phyloP scores from a whole-genome alignment of 23 tunicate genomes.

The Ciona savignyi region DNA sequence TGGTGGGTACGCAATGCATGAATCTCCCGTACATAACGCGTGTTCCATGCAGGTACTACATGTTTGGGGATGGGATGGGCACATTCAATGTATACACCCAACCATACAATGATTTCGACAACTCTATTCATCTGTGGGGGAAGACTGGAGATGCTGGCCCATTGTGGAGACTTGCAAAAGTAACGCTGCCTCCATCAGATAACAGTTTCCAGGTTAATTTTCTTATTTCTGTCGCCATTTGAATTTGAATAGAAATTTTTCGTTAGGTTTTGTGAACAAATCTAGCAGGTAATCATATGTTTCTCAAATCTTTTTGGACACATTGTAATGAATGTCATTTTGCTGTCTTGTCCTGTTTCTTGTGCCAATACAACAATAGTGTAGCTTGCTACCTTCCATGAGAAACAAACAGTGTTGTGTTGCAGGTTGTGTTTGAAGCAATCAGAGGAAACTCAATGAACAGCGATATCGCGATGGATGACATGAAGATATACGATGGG shows the following conservation, averaged over 20 bases:
- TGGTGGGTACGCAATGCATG: too few species aligned
- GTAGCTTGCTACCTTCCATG: too few species aligned
- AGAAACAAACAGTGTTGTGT: background rate
- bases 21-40: too few species aligned
- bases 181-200: constrained; percentile 38
- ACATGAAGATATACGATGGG: constrained; percentile 48
- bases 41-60: constrained; percentile 61
- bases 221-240: too few species aligned
- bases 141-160: constrained; percentile 59
- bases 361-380: too few species aligned
- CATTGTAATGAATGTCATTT: too few species aligned
- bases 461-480: constrained; percentile 91
- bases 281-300: too few species aligned
- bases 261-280: too few species aligned
- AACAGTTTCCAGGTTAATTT: constrained; percentile 56
- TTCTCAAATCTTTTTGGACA: too few species aligned
- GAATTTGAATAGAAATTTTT: too few species aligned
- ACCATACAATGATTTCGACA: constrained; percentile 22
- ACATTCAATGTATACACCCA: constrained; percentile 66
- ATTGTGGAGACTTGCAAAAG: constrained; percentile 64
- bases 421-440: constrained; percentile 79
- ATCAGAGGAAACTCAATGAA: constrained; percentile 50
- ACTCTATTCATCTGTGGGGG: constrained; percentile 39
- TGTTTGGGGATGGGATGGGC: constrained; percentile 92
- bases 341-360: too few species aligned